Conservation (phyloP, 1,140 invertebrate genomes). For the Aradophagus sp. region DNA sequence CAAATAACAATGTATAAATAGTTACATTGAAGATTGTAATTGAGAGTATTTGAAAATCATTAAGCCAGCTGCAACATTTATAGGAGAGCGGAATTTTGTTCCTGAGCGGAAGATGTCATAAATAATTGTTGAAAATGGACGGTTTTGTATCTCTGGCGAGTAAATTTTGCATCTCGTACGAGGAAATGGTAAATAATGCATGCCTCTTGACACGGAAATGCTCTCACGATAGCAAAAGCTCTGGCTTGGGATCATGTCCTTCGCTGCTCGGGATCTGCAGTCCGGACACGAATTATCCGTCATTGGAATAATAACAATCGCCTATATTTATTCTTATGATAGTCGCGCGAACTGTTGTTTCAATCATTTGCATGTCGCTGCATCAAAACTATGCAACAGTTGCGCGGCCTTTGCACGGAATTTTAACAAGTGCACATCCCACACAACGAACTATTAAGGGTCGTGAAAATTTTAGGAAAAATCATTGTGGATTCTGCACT, state of each 20-base stretch:
- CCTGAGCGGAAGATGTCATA: too few species aligned
- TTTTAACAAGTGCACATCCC: slow-evolving; percentile 18
- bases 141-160: too few species aligned
- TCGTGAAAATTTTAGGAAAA: too few species aligned
- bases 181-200: slow-evolving; percentile 73
- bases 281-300: slow-evolving; percentile 65
- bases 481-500: too few species aligned
- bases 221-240: slow-evolving; percentile 57
- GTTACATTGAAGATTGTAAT: too few species aligned
- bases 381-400: slow-evolving; percentile 26
- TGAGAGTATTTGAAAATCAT: too few species aligned
- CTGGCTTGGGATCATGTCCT: slow-evolving; percentile 61
- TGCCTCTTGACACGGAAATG: slow-evolving; percentile 69
- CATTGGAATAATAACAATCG: slow-evolving; percentile 68
- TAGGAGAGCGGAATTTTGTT: too few species aligned
- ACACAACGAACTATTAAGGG: too few species aligned
- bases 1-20: too few species aligned
- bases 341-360: slow-evolving; percentile 56
- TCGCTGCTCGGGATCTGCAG: slow-evolving; percentile 60
- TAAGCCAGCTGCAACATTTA: background rate
- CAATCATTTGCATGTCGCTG: slow-evolving; percentile 41
- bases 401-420: slow-evolving; percentile 29
- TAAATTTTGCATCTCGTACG: slow-evolving; percentile 39
- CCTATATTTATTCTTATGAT: slow-evolving; percentile 62
- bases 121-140: too few species aligned